phyloP scores from a whole-genome alignment of 2,888 invertebrate genomes.

The Eurois occulta region DNA sequence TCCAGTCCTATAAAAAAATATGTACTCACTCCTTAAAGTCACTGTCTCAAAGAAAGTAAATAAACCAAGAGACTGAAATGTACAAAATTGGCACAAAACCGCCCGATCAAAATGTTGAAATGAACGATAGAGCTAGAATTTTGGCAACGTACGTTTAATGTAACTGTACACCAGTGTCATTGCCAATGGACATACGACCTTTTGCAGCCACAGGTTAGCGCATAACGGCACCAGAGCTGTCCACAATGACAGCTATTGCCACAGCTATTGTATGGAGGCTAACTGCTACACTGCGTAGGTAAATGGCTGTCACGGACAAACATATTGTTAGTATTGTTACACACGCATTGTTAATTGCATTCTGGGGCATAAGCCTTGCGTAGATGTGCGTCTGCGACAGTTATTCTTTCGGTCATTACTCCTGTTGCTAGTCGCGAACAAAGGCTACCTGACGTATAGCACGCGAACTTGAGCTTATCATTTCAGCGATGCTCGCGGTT shows the following conservation, averaged over 20 bases:
- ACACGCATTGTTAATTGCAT: slow-evolving; percentile 75
- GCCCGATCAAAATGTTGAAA: slow-evolving; percentile 7
- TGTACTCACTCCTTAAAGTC: background rate
- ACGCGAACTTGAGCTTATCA: slow-evolving; percentile 52
- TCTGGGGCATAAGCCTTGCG: slow-evolving; percentile 54
- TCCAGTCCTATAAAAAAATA: background rate
- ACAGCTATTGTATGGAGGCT: slow-evolving; percentile 58
- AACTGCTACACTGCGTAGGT: slow-evolving; percentile 56
- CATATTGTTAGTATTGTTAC: slow-evolving; percentile 74
- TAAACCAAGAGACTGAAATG: slow-evolving; percentile 4
- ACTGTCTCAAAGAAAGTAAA: background rate
- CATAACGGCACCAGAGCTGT: slow-evolving; percentile 62
- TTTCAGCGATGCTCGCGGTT: slow-evolving; percentile 12
- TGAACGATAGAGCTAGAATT: slow-evolving; percentile 28
- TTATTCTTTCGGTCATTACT: slow-evolving; percentile 61
- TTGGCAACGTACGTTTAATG: slow-evolving; percentile 54
- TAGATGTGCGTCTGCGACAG: slow-evolving; percentile 52
- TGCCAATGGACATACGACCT: slow-evolving; percentile 60
- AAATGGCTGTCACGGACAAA: slow-evolving; percentile 70
- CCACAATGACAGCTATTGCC: slow-evolving; percentile 63
- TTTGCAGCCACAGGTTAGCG: slow-evolving; percentile 50
- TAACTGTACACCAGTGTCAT: slow-evolving; percentile 60
- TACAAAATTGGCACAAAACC: slow-evolving; percentile 11
- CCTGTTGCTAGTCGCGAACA: slow-evolving; percentile 47
- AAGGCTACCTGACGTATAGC: slow-evolving; percentile 34